phyloP scores from a whole-genome alignment of 2,113 vertebrate genomes.

The Arothron firmamentum region DNA sequence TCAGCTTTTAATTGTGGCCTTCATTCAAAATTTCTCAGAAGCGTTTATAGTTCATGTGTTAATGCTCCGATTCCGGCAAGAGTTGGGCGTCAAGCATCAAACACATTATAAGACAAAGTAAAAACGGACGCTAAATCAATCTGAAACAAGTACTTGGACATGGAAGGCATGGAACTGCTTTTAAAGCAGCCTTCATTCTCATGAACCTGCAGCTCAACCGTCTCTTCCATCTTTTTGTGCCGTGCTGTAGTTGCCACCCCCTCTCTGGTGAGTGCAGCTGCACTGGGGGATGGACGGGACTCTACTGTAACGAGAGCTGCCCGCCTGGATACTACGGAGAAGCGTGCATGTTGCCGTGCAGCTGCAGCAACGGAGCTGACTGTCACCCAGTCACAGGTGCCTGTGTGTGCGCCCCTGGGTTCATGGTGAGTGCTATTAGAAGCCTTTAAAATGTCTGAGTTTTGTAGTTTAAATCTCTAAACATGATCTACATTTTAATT shows the following conservation, averaged over 20 bases:
- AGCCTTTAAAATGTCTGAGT: too few species aligned
- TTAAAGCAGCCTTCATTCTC: slow-evolving; percentile 48
- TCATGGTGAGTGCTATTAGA: slow-evolving; percentile 83
- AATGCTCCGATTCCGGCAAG: slow-evolving; percentile 68
- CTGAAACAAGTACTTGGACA: slow-evolving; percentile 43
- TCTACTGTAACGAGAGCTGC: slow-evolving; percentile 93
- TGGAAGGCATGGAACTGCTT: slow-evolving; percentile 45
- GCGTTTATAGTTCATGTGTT: slow-evolving; percentile 74
- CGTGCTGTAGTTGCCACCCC: slow-evolving; percentile 86
- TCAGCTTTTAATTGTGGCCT: slow-evolving; percentile 71
- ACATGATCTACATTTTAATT: too few species aligned
- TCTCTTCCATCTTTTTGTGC: slow-evolving; percentile 41
- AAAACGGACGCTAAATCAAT: slow-evolving; percentile 60
- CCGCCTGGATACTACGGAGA: slow-evolving; percentile 84
- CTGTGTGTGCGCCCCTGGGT: slow-evolving; percentile 89
- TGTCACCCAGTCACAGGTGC: slow-evolving; percentile 87
- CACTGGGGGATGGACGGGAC: slow-evolving; percentile 89
- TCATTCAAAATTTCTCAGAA: slow-evolving; percentile 74
- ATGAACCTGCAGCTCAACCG: slow-evolving; percentile 28
- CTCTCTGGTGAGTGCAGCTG: slow-evolving; percentile 94
- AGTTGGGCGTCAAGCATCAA: slow-evolving; percentile 49
- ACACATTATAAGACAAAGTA: slow-evolving; percentile 69
- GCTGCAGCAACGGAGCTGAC: slow-evolving; percentile 89
- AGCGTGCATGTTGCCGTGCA: slow-evolving; percentile 82
- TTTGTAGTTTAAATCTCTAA: too few species aligned